Base-by-base conservation (phyloP, 2,113 vertebrate species). In the Hippocampus abdominalis region DNA sequence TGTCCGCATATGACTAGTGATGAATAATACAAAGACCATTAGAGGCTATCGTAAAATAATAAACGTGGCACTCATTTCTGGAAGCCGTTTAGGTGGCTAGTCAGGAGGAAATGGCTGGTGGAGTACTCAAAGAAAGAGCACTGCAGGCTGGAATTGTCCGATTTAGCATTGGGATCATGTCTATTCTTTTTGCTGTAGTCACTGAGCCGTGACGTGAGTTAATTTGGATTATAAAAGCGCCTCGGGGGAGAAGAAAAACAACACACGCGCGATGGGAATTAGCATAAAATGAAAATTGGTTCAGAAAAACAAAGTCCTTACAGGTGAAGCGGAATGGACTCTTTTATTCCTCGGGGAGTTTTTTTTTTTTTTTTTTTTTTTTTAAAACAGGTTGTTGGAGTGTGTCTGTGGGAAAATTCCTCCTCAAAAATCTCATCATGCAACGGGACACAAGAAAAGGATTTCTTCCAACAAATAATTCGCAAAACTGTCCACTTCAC, bases 181-280 rank as follows among this genome's bases (percentile, higher is more conserved):
- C 27, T 60, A 4, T 32, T 60, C 25, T 60, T 60, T 60, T 60
- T 60, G 27, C 32, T 60, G 27, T 70, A 67, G 78, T 64, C 29
- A 66, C 63, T 23, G 74, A 64, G 48, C 10, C 25, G 46, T 69
- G 68, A 51, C 70, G 49, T 0, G 16, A 76, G 25, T 53, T 76
- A 75, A 77, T 84, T 82, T 71, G 20, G 66, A 82, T 81, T 63
- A 68, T 66, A 66, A 76, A 80, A 68, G 57, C 60, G 69, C 67
- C 69, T 68, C 36, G n/a, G 57, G 73, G 8, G 54, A 12, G 59
- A 56, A 64, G 69, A 74, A 59, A 68, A 42, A 44, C 39, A 64
- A 64, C 3, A 32, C 12, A 8, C 40, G 36, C 27, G 8, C 40
- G 10, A 53, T 59, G 65, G 66, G 49, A 66, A 9, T 67, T 73